phyloP scores from a whole-genome alignment of 1,140 invertebrate genomes.

The Drosophila nebulosa region DNA sequence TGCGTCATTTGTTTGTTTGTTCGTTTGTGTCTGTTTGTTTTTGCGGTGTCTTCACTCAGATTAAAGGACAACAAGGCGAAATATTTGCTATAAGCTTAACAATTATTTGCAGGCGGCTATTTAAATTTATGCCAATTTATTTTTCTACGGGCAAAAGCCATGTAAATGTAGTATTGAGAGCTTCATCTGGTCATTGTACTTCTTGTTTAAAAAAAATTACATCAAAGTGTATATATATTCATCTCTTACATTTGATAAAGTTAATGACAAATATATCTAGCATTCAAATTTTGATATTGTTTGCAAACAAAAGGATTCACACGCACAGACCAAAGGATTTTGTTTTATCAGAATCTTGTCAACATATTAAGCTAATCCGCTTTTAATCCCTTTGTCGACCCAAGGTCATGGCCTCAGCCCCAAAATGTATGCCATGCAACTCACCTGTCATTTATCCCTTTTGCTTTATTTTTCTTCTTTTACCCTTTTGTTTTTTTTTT shows the following conservation, averaged over 20 bases:
- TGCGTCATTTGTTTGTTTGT: not conserved
- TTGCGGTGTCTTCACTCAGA: slow-evolving; percentile 14
- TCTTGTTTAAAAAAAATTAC: too few relatives aligned
- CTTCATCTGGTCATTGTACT: too few relatives aligned
- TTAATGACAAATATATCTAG: not conserved
- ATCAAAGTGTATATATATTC: too few relatives aligned
- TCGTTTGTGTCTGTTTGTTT: slow-evolving; percentile 28
- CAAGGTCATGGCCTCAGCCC: slow-evolving; percentile 53
- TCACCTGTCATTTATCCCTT: slow-evolving; percentile 63
- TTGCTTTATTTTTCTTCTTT: slow-evolving; percentile 31
- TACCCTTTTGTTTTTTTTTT: slow-evolving; percentile 9
- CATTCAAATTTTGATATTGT: not conserved
- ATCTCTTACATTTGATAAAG: not conserved
- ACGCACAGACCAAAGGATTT: not conserved
- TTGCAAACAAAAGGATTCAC: slow-evolving; percentile 10
- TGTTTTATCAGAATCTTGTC: slow-evolving; percentile 65
- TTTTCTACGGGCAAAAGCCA: not conserved
- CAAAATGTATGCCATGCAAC: slow-evolving; percentile 40
- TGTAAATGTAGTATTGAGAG: too few relatives aligned
- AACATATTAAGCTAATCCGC: slow-evolving; percentile 77
- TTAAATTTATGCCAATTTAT: slow-evolving; percentile 29
- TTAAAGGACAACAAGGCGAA: slow-evolving; percentile 21
- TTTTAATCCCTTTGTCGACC: slow-evolving; percentile 76
- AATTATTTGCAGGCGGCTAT: slow-evolving; percentile 29
- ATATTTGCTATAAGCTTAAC: slow-evolving; percentile 19